These are phyloP conservation scores for Columbina picui DNA, from an alignment of 2,113 vertebrate species.

Conservation along the genomic window DNA sequence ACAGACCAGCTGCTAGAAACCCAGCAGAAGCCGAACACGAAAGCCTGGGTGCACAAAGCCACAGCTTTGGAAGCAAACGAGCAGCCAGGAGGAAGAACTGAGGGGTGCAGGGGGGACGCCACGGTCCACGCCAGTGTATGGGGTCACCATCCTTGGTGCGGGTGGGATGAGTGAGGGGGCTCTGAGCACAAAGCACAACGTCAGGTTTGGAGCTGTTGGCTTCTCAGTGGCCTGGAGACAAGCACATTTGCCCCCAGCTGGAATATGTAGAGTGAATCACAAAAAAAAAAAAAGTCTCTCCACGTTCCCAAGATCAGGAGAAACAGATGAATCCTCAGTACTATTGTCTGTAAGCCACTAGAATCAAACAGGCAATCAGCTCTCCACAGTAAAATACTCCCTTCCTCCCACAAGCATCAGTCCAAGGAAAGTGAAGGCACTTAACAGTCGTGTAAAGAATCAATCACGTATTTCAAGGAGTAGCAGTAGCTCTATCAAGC, in stretches of 20 bases:
- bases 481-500: conserved; percentile 41
- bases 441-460: conserved; percentile 68
- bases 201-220: background rate
- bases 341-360: conserved; percentile 49
- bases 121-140: accelerated
- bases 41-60: background rate
- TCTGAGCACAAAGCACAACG: background rate
- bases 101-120: background rate
- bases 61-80: background rate
- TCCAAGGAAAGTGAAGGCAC: conserved; percentile 64
- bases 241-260: background rate
- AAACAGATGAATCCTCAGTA: conserved; percentile 11
- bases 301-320: background rate
- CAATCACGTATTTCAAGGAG: conserved; percentile 71
- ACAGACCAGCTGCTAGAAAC: background rate
- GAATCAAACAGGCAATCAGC: conserved; percentile 63
- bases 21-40: background rate
- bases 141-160: accelerated
- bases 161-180: accelerated
- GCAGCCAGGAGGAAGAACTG: background rate
- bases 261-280: background rate
- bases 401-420: conserved; percentile 68
- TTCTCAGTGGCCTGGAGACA: background rate
- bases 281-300: background rate
- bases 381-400: conserved; percentile 44